A percentile compares a stretch with the other conserved stretches of the same genome.
Conservation (phyloP, 2,888 invertebrate genomes). For the Leucophora obtusa region DNA sequence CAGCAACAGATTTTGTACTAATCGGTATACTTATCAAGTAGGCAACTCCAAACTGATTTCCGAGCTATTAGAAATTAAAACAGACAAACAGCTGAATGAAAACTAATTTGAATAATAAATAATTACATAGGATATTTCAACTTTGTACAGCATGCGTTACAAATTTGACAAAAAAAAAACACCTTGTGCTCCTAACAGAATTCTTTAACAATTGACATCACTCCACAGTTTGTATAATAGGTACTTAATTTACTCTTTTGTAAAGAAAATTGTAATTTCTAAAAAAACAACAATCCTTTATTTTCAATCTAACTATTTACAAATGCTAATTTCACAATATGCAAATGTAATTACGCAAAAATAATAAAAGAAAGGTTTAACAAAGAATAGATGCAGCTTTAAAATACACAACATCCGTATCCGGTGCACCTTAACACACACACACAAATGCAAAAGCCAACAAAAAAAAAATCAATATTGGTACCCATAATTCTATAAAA, state of each 20-base stretch:
- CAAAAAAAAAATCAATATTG: slow-evolving; percentile 52
- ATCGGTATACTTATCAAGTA: no score
- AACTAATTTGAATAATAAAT: slow-evolving; percentile 29
- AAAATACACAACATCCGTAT: slow-evolving; percentile 44
- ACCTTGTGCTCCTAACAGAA: slow-evolving; percentile 19
- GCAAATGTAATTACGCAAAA: slow-evolving; percentile 58
- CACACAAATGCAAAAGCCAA: slow-evolving; percentile 17
- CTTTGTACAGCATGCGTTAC: slow-evolving; percentile 16
- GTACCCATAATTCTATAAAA: slow-evolving; percentile 53
- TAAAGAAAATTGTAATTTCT: background rate
- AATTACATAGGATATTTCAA: background rate
- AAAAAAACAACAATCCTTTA: slow-evolving; percentile 35
- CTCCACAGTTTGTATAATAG: background rate
- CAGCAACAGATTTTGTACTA: no score
- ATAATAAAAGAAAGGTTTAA: slow-evolving; percentile 1
- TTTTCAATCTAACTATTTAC: background rate
- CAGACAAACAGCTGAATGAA: slow-evolving; percentile 37
- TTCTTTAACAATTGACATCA: background rate
- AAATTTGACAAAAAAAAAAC: slow-evolving; percentile 25
- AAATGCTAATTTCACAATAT: slow-evolving; percentile 58
- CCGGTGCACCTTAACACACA: slow-evolving; percentile 30
- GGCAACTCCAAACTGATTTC: no score
- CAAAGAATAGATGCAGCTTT: slow-evolving; percentile 49
- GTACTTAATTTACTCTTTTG: slow-evolving; percentile 27
- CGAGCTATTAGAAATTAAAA: no score